Evolutionary conservation across 2,888 invertebrate species (phyloP), one percentile per base, ranked within the genome.

Genomic region (Caenorhabditis auriculariae): DNA sequence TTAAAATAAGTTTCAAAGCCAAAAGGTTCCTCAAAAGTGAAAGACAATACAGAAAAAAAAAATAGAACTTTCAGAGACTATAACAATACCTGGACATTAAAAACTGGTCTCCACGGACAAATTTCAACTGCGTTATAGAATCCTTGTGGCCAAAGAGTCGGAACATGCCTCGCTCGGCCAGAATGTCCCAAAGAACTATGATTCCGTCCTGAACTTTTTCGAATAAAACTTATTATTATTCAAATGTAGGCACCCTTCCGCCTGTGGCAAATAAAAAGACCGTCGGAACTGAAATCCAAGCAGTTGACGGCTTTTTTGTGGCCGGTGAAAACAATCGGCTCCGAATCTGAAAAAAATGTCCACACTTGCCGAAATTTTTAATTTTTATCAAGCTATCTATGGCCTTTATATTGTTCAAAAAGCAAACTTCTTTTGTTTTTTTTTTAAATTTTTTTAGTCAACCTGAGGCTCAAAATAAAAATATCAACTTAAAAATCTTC

Each of bases 111-210:
- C 78, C 72, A 26, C 72, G 73, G 15, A 84, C 72, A 65, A 85
- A 85, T 15, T 75, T 60, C 35, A 82, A 66, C 26, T 90, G 89
- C 0, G 94, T 96, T 19, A 98, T 86, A 0, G 88, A 87, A 21
- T 90, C 91, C 83, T 91, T 93, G 83, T 98, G 96, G 0, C 94
- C 95, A 78, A 88, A 88, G 61, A 98, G 87, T 56, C 94, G 87
- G 76, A 89, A 91, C 41, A 92, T 84, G 60, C 98, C 98, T 53
- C 88, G 87, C 83, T 94, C 93, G 47, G 91, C 89, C 5, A 96
- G 89, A 4, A 92, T 88, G 85, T 98, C 96, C 89, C 94, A 93
- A 1, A 95, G 86, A 43, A 96, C 90, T 4, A 96, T 87, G 82
- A 93, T 91, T 5, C 92, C 92, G 82, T 96, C 95, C 89, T 85